phyloP scores from a whole-genome alignment of 2,113 vertebrate genomes.

The Lanius ludovicianus region DNA sequence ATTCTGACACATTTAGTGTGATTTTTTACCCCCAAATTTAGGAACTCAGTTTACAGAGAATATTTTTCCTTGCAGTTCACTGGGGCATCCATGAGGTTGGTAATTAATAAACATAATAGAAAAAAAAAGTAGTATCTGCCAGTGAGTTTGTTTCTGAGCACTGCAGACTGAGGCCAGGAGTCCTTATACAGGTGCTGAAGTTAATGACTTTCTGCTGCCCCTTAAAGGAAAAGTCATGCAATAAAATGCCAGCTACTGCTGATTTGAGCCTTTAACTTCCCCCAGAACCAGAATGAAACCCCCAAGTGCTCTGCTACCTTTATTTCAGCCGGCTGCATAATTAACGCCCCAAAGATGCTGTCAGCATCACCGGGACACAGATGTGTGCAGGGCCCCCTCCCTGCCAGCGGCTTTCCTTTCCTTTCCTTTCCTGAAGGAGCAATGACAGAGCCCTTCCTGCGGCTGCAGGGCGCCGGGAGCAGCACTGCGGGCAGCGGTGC shows the following conservation, averaged over 20 bases:
- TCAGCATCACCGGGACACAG: background rate
- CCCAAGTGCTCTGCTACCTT: background rate
- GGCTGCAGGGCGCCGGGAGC: background rate
- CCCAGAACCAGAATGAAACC: background rate
- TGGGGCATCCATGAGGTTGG: background rate
- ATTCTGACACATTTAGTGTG: background rate
- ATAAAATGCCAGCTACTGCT: background rate
- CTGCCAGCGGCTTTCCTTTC: background rate
- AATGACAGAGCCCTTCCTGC: background rate
- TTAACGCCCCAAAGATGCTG: background rate
- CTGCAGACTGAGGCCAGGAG: background rate
- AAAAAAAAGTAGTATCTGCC: background rate
- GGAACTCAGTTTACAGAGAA: background rate
- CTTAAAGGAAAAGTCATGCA: background rate
- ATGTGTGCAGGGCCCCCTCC: background rate
- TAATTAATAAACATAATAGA: background rate
- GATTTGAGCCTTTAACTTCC: background rate
- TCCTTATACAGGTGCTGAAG: background rate
- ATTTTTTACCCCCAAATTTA: background rate
- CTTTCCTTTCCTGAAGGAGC: accelerated
- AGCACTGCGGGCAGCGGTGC: background rate
- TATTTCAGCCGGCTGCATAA: background rate
- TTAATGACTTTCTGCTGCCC: background rate
- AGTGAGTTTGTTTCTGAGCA: background rate
- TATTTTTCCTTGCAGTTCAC: background rate